Evolutionary conservation across 2,797 vertebrate genomes (phyloP).

Genomic region (Acrossocheilus fasciatus): DNA sequence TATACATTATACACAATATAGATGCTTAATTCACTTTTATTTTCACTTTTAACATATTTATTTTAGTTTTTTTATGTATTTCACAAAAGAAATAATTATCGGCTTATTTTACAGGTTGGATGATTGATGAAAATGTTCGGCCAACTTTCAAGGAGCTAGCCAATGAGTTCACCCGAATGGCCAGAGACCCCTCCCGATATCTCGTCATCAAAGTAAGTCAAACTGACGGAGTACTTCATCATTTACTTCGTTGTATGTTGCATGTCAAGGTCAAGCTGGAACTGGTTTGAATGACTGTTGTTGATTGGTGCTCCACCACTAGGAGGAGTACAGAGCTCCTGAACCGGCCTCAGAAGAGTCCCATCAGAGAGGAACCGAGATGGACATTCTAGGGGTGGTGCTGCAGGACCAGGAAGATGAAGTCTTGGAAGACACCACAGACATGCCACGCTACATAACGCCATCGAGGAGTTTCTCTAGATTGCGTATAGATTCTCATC

Average conservation of each 20-base stretch:
- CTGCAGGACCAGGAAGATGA: conserved; percentile 75
- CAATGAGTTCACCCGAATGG: conserved; percentile 95
- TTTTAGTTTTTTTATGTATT: background rate
- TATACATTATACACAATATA: background rate
- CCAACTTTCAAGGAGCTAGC: conserved; percentile 97
- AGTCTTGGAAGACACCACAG: conserved; percentile 57
- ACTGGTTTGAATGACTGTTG: background rate
- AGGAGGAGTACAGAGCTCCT: conserved; percentile 73
- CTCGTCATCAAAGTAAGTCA: conserved; percentile 90
- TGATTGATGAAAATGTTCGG: conserved; percentile 96
- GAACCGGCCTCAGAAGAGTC: conserved; percentile 76
- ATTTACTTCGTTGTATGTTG: background rate
- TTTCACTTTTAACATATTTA: background rate
- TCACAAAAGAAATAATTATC: too few relatives aligned
- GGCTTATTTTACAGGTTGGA: conserved; percentile 84
- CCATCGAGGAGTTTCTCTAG: conserved; percentile 73
- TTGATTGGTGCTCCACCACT: conserved; percentile 33
- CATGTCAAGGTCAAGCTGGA: background rate
- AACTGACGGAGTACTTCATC: background rate
- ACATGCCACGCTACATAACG: conserved; percentile 69
- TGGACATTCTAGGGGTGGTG: conserved; percentile 78
- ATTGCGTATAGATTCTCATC: conserved; percentile 70
- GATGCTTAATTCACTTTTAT: background rate
- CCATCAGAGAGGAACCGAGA: conserved; percentile 80
- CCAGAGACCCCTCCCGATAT: conserved; percentile 92